Evolutionary conservation across 2,113 vertebrate species (phyloP).

Genomic region (Perca flavescens): DNA sequence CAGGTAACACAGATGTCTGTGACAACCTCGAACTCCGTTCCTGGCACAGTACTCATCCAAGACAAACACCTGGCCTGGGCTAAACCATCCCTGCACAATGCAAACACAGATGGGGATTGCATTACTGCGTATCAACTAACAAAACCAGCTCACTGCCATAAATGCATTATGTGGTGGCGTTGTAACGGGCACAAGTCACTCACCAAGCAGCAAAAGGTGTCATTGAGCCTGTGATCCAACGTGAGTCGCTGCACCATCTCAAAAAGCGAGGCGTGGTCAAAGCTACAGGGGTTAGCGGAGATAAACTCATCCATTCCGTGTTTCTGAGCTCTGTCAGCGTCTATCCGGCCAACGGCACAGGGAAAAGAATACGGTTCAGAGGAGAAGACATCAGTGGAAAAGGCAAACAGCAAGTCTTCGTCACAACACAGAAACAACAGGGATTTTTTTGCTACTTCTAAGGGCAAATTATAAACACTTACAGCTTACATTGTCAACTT

Average conservation of each 20-base stretch:
- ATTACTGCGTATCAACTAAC: neutral
- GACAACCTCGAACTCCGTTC: slow-evolving; percentile 97
- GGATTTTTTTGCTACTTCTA: slow-evolving; percentile 75
- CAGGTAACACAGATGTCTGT: slow-evolving; percentile 98
- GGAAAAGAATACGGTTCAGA: slow-evolving; percentile 89
- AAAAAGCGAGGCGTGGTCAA: slow-evolving; percentile 99
- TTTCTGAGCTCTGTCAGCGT: slow-evolving; percentile 99
- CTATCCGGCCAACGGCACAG: slow-evolving; percentile 96
- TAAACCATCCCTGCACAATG: slow-evolving; percentile 95
- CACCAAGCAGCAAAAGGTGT: slow-evolving; percentile 99
- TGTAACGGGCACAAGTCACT: slow-evolving; percentile 76
- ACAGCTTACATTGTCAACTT: slow-evolving; percentile 98
- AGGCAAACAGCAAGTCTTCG: slow-evolving; percentile 55
- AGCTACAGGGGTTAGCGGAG: slow-evolving; percentile 99
- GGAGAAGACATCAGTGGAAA: slow-evolving; percentile 75
- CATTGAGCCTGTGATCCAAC: slow-evolving; percentile 99
- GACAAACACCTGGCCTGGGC: slow-evolving; percentile 99
- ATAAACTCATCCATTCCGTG: slow-evolving; percentile 99
- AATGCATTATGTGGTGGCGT: neutral
- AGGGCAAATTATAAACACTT: slow-evolving; percentile 85
- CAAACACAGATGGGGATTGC: slow-evolving; percentile 11
- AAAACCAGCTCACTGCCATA: neutral
- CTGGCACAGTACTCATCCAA: slow-evolving; percentile 98
- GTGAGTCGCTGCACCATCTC: slow-evolving; percentile 99
- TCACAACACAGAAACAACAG: slow-evolving; percentile 72